A percentile compares a stretch with the other conserved stretches of the same genome.
Conservation (phyloP, 2,888 invertebrate genomes). For the Brachyptera risi region DNA sequence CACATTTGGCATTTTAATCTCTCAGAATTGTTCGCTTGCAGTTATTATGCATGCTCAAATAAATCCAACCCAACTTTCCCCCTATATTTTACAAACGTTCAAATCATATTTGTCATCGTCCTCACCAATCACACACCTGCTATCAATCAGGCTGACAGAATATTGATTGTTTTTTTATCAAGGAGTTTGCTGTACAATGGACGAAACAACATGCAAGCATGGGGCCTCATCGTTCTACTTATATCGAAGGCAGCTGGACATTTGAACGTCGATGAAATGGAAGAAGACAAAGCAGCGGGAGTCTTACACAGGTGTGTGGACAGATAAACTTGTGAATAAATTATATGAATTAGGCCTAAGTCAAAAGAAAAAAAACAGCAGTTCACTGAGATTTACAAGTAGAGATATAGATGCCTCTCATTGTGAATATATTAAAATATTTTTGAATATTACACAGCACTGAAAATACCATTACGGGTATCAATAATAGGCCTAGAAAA, state of each 20-base stretch:
- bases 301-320: constrained; percentile 66
- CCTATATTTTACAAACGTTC: background rate
- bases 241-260: constrained; percentile 92
- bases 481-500: no score
- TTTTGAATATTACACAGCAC: no score
- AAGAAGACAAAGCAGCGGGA: constrained; percentile 76
- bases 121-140: background rate
- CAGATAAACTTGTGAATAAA: no score
- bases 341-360: no score
- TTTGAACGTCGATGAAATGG: constrained; percentile 73
- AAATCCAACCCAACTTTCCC: background rate
- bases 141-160: background rate
- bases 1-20: no score
- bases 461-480: no score
- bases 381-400: no score
- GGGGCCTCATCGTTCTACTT: constrained; percentile 86
- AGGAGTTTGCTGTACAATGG: constrained; percentile 89
- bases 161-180: constrained; percentile 25
- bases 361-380: no score
- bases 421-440: no score
- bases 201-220: constrained; percentile 88
- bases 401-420: no score
- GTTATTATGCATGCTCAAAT: no score
- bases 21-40: no score
- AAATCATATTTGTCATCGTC: background rate